phyloP scores from a whole-genome alignment of 2,113 vertebrate species.

The Charina bottae region DNA sequence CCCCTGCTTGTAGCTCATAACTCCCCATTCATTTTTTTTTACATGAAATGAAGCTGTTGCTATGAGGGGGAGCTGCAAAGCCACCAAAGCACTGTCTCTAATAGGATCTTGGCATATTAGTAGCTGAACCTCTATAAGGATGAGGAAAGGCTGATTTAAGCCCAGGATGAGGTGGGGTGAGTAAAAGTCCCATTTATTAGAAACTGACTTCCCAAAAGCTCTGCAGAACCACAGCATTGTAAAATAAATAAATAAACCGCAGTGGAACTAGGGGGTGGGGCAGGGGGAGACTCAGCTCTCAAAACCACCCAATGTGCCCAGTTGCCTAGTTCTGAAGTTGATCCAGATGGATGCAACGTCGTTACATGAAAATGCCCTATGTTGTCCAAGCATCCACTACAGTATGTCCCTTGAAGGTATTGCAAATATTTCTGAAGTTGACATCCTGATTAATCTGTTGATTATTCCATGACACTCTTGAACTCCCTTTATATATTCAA shows the following conservation, averaged over 20 bases:
- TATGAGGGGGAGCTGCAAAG: neutral
- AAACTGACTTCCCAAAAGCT: neutral
- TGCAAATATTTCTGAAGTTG: neutral
- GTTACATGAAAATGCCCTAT: neutral
- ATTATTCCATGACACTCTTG: neutral
- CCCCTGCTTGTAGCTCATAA: neutral
- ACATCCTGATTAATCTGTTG: neutral
- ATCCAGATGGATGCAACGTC: neutral
- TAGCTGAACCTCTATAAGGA: neutral
- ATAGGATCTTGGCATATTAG: neutral
- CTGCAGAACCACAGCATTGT: neutral
- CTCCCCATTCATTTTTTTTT: neutral
- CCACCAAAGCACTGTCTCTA: neutral
- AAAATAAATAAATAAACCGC: neutral
- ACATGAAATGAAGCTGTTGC: neutral
- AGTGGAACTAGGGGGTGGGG: neutral
- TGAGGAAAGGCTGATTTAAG: neutral
- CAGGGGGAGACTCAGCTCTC: neutral
- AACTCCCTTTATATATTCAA: neutral
- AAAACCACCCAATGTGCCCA: neutral
- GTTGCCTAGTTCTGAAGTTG: neutral
- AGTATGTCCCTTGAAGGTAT: neutral
- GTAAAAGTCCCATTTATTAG: neutral
- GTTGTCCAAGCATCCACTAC: neutral
- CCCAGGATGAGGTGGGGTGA: neutral